Base-by-base conservation (phyloP, 2,888 invertebrate species). In the Polyploca ridens region DNA sequence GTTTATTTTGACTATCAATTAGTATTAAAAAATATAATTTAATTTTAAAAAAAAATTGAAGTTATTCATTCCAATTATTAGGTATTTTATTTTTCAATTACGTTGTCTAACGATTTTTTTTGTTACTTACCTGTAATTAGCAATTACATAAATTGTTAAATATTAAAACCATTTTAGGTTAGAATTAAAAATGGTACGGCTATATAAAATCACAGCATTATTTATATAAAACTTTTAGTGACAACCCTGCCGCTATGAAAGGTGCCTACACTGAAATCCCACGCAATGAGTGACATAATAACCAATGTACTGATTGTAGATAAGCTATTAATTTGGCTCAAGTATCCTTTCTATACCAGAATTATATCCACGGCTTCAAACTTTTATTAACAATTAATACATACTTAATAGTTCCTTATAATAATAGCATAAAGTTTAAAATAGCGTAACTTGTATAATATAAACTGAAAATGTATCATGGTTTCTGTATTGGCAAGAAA, bases 251-350 rank as follows among this genome's bases (percentile, higher is more conserved):
- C 63, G 8, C 65, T 61, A 75, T 80, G 79, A 85, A 82, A 85
- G 81, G 84, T 86, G 86, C 83, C 77, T 81, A 83, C 77, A 76
- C 71, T 73, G 72, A 78, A 81, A 85, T 74, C 86, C 85, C 81
- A 83, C 85, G 86, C 88, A 88, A 85, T 88, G 87, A 90, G 87
- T 91, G 93, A 91, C 90, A 90, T 88, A 90, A 91, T 90, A 90
- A 90, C 89, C 84, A 77, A 81, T 87, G 84, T 83, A 84, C 85
- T 82, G 91, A 91, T 91, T 86, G 76, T 75, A 86, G 93, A 93
- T 93, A 91, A 90, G 88, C 88, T 87, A 91, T 90, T 92, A 91
- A 93, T 93, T 92, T 91, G 85, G 88, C 90, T 89, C 90, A 88
- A 91, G 90, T 90, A 90, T 90, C 88, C 84, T 85, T 86, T 87